Percentiles rank a stretch among this genome's conserved stretches.
phyloP scores from a whole-genome alignment of 2,888 invertebrate genomes.

The Tolmerus cingulatus region DNA sequence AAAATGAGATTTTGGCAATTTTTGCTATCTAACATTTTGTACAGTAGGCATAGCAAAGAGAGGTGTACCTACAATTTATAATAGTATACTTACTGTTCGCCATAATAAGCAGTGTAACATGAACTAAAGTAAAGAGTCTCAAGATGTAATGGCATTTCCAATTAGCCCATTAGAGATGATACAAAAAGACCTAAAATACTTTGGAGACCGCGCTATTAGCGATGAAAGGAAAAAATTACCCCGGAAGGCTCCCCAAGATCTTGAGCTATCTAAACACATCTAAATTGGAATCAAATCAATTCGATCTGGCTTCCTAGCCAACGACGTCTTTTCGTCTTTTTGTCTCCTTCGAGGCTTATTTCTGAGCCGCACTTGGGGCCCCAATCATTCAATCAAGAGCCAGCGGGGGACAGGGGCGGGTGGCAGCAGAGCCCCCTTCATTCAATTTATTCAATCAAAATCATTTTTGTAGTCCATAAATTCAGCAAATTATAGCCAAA shows the following conservation, averaged over 20 bases:
- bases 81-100: too few species aligned
- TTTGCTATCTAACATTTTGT: neutral
- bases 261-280: neutral
- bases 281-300: neutral
- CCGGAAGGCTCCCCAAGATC: neutral
- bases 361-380: neutral
- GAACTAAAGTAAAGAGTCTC: neutral
- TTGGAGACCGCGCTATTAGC: neutral
- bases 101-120: neutral
- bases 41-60: neutral
- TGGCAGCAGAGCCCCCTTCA: neutral
- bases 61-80: too few species aligned
- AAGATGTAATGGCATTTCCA: neutral
- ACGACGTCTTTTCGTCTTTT: neutral
- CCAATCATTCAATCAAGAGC: constrained; percentile 33
- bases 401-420: neutral
- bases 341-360: neutral
- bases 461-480: constrained; percentile 32
- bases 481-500: constrained; percentile 33
- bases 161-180: neutral
- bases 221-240: neutral
- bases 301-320: neutral
- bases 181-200: neutral
- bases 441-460: constrained; percentile 36
- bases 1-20: neutral